phyloP scores from a whole-genome alignment of 2,797 vertebrate genomes.

The Pterois miles region DNA sequence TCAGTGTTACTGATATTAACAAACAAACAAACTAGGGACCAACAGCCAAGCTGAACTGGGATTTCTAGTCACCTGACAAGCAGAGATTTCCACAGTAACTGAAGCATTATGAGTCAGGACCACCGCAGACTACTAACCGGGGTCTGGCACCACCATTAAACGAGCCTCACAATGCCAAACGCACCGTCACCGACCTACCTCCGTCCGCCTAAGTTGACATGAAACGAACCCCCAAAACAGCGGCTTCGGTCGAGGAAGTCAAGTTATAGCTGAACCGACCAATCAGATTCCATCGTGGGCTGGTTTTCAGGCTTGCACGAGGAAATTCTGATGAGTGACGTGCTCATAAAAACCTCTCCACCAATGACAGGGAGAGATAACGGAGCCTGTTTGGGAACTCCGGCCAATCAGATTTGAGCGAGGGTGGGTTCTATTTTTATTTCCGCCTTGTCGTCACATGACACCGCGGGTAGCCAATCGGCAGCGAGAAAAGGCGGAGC shows the following conservation, averaged over 20 bases:
- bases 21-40: background rate
- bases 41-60: background rate
- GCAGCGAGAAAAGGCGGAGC: slow-evolving; percentile 25
- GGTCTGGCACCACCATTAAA: background rate
- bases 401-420: slow-evolving; percentile 52
- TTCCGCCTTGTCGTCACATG: slow-evolving; percentile 32
- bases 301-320: slow-evolving; percentile 80
- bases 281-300: slow-evolving; percentile 80
- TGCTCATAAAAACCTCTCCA: slow-evolving; percentile 3
- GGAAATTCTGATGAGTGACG: slow-evolving; percentile 76
- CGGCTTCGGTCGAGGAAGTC: background rate
- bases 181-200: background rate
- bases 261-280: slow-evolving; percentile 41
- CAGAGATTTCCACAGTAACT: background rate
- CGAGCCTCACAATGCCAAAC: background rate
- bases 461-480: slow-evolving; percentile 57
- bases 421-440: slow-evolving; percentile 44
- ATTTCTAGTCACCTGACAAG: slow-evolving; percentile 1
- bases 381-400: slow-evolving; percentile 43
- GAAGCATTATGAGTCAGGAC: too few species aligned
- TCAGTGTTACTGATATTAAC: background rate
- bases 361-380: slow-evolving; percentile 59
- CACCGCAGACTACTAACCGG: too few species aligned
- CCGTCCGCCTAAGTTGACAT: background rate
- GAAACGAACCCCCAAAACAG: slow-evolving; percentile 29